Evolutionary conservation across 2,797 vertebrate species (phyloP), one percentile per base, ranked within the genome.

Genomic region (Steatocranus sp.): DNA sequence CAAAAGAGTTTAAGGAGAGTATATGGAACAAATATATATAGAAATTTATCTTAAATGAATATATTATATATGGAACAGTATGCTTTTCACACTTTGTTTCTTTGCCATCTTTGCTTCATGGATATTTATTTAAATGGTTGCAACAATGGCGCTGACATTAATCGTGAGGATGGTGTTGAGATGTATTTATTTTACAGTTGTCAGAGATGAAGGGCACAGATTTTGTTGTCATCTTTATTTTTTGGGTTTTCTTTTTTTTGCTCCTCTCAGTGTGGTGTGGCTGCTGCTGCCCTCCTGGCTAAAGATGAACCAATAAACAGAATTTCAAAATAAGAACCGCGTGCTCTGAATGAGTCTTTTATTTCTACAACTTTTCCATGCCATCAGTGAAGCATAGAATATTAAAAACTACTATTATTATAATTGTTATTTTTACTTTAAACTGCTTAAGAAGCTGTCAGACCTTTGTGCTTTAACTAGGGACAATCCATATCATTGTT

Each of bases 271-370:
- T 94, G 95, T 93, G 92, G 88, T 84, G 92, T 90, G 93, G 91
- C 91, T 93, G 94, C 90, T 91, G 91, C 91, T 89, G 85, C 91
- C 92, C 91, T 93, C 91, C 86, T 88, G 94, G 94, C 92, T 90
- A 83, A 94, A 87, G 92, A 95, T 76, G 80, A 94, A 94, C 92
- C 92, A 97, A 96, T 96, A 96, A 97, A 93, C 96, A 90, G 70
- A 82, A 84, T 82, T 95, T 95, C 84, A 95, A 95, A 93, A 49
- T 79, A 88, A 14, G 43, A 5, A 7, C 17, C 3, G 76, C 20
- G 27, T 25, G 12, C 49, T 36, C 15, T 54, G 46, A 70, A 15
- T 83, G 77, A 74, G 12, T 70, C 41, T 68, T 34, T 51, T 8
- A 1, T 27, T 68, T 14, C 12, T 11, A 7, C n/a, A 18, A 7